phyloP scores from a whole-genome alignment of 2,113 vertebrate species.

The Proteles cristata region DNA sequence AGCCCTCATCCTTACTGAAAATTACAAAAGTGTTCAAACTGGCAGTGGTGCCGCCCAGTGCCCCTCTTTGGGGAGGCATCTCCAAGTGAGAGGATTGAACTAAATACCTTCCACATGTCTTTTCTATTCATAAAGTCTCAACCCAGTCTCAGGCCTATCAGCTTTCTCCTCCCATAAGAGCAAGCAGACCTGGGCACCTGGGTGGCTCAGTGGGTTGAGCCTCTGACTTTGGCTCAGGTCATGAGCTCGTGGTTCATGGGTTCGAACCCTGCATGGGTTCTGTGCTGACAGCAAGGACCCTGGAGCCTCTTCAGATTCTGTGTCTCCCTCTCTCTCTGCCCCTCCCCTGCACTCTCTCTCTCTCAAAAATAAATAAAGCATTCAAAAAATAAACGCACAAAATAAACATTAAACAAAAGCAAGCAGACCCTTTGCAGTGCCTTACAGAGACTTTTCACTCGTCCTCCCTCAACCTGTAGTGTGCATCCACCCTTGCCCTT shows the following conservation, averaged over 20 bases:
- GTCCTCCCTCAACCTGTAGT: neutral
- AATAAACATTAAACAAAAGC: neutral
- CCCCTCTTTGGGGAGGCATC: neutral
- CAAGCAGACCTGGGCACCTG: neutral
- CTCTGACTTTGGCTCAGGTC: no score
- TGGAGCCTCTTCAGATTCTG: no score
- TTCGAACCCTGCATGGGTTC: no score
- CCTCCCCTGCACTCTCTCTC: no score
- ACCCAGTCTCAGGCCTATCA: neutral
- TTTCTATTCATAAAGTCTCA: neutral
- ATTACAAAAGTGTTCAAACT: neutral
- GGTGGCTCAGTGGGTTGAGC: no score
- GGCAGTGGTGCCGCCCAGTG: neutral
- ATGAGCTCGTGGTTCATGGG: no score
- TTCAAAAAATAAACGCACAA: no score
- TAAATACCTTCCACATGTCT: neutral
- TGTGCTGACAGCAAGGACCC: no score
- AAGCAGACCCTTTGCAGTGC: neutral
- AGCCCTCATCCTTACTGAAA: neutral
- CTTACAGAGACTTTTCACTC: neutral
- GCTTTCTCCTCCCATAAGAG: neutral
- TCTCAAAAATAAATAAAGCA: no score
- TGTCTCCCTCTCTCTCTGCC: no score
- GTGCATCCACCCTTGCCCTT: neutral
- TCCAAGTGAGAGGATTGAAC: conserved; percentile 25